Base-by-base conservation (phyloP, 2,797 vertebrate species). In the Microctenopoma steveboyesi region DNA sequence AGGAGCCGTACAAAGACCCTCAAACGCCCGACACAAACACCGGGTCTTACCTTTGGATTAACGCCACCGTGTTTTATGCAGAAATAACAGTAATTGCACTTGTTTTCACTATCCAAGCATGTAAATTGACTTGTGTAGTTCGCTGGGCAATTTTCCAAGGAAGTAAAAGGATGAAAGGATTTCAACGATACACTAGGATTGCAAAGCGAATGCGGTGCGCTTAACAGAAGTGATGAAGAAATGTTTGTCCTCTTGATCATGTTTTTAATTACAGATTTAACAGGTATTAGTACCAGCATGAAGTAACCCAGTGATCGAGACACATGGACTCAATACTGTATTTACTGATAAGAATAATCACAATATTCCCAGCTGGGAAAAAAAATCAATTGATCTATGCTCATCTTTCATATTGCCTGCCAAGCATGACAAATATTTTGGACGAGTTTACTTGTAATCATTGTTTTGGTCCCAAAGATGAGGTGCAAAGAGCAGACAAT, bases 31-130 rank as follows among this genome's bases (percentile, higher is more conserved):
- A 72, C 68, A 51, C 61, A 75, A 81, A 78, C 71, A 83, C 46
- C 25, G 51, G 51, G 74, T 60, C 65, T 66, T 77, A 66, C 73
- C 54, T 72, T 78, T 75, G 78, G 81, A 88, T 84, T 85, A 85
- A 74, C 67, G 40, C 67, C 78, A 74, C 56, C 62, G 45, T 15
- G 27, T 74, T 85, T 89, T 76, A 64, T 77, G 79, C 62, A 62
- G 60, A 81, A 85, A 77, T 79, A 82, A 87, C 78, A 78, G 71
- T 71, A 79, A 81, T 87, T 87, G 71, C 82, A 67, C 83, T 86
- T 89, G 82, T 91, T 91, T 87, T 88, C 76, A 88, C 82, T 73
- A 69, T 66, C 72, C 71, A 60, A 89, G 83, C 87, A 86, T 83
- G 79, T 78, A 73, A 85, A 89, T 87, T 85, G 82, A 72, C 74